Evolutionary conservation across 92 coral and sea anemone genomes (phyloP), one percentile per base, ranked within the genome.

Genomic region (Micromussa lordhowensis): DNA sequence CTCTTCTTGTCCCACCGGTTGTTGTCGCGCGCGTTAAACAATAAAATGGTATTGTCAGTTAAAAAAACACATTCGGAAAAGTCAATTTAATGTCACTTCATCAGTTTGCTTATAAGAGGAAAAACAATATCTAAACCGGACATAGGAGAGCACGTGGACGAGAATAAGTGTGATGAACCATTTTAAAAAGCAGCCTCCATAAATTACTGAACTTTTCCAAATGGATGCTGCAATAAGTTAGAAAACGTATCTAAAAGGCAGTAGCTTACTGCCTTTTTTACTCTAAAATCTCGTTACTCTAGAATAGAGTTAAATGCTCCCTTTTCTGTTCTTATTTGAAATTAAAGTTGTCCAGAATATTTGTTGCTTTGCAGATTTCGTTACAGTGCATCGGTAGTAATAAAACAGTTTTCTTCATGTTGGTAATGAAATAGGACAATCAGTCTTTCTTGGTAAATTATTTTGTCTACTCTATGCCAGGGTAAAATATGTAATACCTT

Each of bases 81-180:
- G 26, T 68, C 24, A 11, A 30, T 82, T 81, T 82, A 83, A 38
- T 29, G 78, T 28, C 86, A 83, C 16, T 51, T 83, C 34, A 55
- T 54, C 13, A 59, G 80, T 55, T 73, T 57, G 53, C 70, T 69
- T 70, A 21, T 40, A 55, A 73, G 53, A 54, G 61, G 87, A 78
- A 84, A 84, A 83, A 84, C 53, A 36, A 53, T n/a, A 24, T 21
- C 26, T 15, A 5, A 70, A 36, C 51, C 86, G 68, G 86, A 49
- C 78, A 31, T 83, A 19, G 35, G 12, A 6, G 18, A 84, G 87
- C 87, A 84, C 87, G 87, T 84, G 87, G 48, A 84, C 18, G 74
- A 61, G 55, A 35, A 18, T 44, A 68, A 40, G 38, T 64, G 76
- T 31, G 53, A 13, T 21, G 55, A 81, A 31, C 35, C 69, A 8